Evolutionary conservation across 2,888 invertebrate genomes (phyloP), one percentile per base, ranked within the genome.

Genomic region (Leistus spinibarbis): DNA sequence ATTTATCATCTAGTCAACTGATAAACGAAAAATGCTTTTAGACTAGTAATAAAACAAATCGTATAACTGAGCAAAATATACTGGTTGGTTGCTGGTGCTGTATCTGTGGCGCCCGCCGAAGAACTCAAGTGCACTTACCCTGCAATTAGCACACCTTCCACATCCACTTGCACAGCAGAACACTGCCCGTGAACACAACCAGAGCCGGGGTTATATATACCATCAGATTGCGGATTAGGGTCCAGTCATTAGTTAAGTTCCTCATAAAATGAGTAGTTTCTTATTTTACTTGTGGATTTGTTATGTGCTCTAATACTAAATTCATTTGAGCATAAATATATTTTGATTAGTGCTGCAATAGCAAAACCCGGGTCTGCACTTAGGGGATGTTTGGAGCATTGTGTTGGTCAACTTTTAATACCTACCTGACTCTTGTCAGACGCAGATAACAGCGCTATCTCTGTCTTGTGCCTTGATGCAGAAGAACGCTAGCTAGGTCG

Each of bases 131-230:
- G 60, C 60, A 60, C 60, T 64, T 64, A 64, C 64, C 22, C 27
- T 64, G 24, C 64, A 64, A 64, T 64, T 64, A 64, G 64, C 64
- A 64, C 64, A 64, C 64, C 64, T 64, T 63, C 7, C 22, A 23
- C 23, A 20, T 23, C 20, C 64, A 64, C 13, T n/a, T 4, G 64
- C 13, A n/a, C 64, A 64, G 27, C 24, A 17, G 16, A 64, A 23
- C n/a, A n/a, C n/a, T n/a, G n/a, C n/a, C n/a, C n/a, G n/a, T n/a
- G n/a, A n/a, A n/a, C n/a, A n/a, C n/a, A n/a, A n/a, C n/a, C n/a
- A n/a, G n/a, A n/a, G n/a, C n/a, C n/a, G n/a, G n/a, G n/a, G n/a
- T n/a, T n/a, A n/a, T n/a, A n/a, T n/a, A n/a, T n/a, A n/a, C n/a
- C n/a, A n/a, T n/a, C n/a, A n/a, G n/a, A n/a, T n/a, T n/a, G n/a